Base-by-base conservation (phyloP, 2,888 invertebrate species). In the Hirudinaria manillensis region DNA sequence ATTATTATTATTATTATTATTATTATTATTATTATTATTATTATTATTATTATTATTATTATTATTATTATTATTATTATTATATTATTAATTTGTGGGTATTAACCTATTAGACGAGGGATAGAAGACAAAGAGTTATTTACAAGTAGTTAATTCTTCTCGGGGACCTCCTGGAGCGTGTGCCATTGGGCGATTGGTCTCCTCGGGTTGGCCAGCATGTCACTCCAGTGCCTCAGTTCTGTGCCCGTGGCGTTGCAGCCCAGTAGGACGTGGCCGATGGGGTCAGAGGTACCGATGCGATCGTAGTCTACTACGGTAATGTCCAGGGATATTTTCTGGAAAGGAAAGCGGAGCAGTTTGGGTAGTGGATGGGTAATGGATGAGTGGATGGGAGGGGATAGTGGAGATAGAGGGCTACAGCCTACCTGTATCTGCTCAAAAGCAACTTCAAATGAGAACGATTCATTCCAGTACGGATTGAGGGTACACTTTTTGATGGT, bases 401-500 rank as follows among this genome's bases (percentile, higher is more conserved):
- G 24, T 24, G 3, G 27, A 27, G 6, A 24, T 7, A 16, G 56
- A 16, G 27, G 24, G 61, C n/a, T n/a, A n/a, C 21, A n/a, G 19
- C 45, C 24, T 83, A 97, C 98, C 93, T 99, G 98, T 89, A 99
- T 99, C 89, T 99, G 99, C 89, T 99, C 99, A 89, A 99, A 99
- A 87, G 99, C 98, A 89, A 99, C 97, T 91, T 99, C 99, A 90
- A 99, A 99, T 86, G 97, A 94, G 90, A 99, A 99, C 86, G 99
- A 99, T 91, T 99, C 99, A 91, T 99, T 99, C 91, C 98, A 99
- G 90, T 99, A 99, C 84, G 99, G 99, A 90, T 99, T 99, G 88
- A 99, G 91, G 85, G 99, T 99, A 89, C 97, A 97, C 89, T 99
- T 99, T 90, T 99, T 99, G 90, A 99, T 99, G 87, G 96, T 97